Base-by-base conservation (phyloP, 2,888 invertebrate species). In the Pseudolycoriella hygida region DNA sequence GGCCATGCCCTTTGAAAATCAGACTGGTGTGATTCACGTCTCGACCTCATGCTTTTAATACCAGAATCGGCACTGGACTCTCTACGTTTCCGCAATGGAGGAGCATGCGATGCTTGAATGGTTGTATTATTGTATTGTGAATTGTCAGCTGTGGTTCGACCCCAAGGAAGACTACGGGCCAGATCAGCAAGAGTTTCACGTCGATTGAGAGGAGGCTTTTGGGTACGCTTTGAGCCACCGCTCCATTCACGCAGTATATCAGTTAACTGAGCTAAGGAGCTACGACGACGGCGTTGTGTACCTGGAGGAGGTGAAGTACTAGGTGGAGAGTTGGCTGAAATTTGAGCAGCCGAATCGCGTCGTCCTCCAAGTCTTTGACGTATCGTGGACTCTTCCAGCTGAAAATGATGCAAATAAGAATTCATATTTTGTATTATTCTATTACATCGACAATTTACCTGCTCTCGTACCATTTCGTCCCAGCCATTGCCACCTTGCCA, bases 401-500 rank as follows among this genome's bases (percentile, higher is more conserved):
- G 14, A 17, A n/a, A n/a, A n/a, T n/a, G 17, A 42, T 31, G 12
- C 4, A 25, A 25, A 25, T n/a, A 15, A 34, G 34, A 14, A 34
- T 34, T 34, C 8, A 30, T 14, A 5, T 34, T 34, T 14, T 3
- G 11, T 14, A 34, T 8, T 10, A 34, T 8, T 34, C 8, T 5
- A 8, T 34, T 34, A 34, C 4, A 34, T 14, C 15, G 15, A 14
- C 10, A 18, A 50, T 38, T 53, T 50, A 78, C 74, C 66, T 85
- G 85, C 55, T 87, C 88, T 54, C 89, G 72, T 48, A 88, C 80
- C 56, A 89, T 72, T 66, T 90, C 89, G 79, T 90, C 89, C 85
- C 89, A 89, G 56, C 89, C 89, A 66, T 89, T 90, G 62, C 87
- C 88, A 44, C 89, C 89, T 59, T 87, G 86, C 89, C 90, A 90